A percentile compares a stretch with the other conserved stretches of the same genome.
Evolutionary conservation across 2,797 vertebrate genomes (phyloP).

Genomic region (Enteromius viviparus): DNA sequence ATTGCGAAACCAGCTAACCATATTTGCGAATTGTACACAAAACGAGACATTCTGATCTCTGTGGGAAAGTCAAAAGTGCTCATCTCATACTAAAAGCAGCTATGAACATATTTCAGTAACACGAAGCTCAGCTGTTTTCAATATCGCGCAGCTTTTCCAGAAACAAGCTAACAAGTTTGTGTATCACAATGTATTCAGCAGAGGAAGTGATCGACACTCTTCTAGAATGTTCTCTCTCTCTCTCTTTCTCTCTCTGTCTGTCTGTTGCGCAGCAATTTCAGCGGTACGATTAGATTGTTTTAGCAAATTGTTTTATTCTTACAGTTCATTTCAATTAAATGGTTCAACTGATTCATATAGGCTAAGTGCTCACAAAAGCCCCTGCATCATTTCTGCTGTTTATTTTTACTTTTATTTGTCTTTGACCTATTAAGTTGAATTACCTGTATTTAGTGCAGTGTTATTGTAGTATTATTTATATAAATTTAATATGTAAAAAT

Average conservation of each 20-base stretch:
- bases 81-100: neutral
- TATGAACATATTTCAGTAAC: neutral
- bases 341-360: neutral
- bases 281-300: neutral
- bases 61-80: neutral
- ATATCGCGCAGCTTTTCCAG: neutral
- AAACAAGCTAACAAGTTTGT: neutral
- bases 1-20: constrained; percentile 14
- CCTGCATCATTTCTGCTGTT: neutral
- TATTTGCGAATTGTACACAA: neutral
- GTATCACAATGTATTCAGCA: neutral
- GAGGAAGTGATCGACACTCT: neutral
- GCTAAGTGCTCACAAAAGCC: neutral
- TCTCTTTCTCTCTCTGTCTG: neutral
- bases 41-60: neutral
- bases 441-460: neutral
- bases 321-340: neutral
- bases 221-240: neutral
- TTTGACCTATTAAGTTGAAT: neutral
- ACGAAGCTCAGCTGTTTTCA: neutral
- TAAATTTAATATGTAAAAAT: neutral
- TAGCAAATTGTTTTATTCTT: neutral
- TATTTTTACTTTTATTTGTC: neutral
- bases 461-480: neutral
- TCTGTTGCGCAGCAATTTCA: neutral